These are phyloP conservation scores for Drosophila kohkoa DNA, from an alignment of 1,140 invertebrate genomes.

Conservation along the genomic window DNA sequence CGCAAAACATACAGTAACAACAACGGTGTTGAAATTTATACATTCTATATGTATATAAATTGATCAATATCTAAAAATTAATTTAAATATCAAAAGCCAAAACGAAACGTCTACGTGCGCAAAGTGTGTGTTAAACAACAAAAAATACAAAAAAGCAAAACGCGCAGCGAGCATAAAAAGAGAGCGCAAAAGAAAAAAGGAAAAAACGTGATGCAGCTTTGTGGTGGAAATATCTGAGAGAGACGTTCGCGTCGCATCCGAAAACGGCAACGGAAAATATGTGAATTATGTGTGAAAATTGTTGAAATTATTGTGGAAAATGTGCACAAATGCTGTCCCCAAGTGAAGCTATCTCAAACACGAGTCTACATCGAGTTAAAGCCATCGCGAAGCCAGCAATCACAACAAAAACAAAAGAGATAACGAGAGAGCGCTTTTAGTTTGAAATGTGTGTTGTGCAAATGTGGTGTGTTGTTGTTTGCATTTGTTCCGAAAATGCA, in stretches of 20 bases:
- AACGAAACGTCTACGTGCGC: constrained; percentile 62
- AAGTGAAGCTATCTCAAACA: constrained; percentile 48
- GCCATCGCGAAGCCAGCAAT: constrained; percentile 67
- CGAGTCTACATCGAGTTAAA: constrained; percentile 36
- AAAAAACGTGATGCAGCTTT: constrained; percentile 67
- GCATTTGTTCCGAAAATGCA: constrained; percentile 34
- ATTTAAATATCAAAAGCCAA: constrained; percentile 54
- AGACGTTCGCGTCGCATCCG: constrained; percentile 51
- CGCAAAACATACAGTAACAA: constrained; percentile 22
- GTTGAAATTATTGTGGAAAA: constrained; percentile 62
- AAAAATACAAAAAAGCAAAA: constrained; percentile 49
- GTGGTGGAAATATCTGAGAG: constrained; percentile 52
- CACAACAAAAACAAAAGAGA: constrained; percentile 72
- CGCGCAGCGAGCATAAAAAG: constrained; percentile 37
- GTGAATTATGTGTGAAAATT: constrained; percentile 79
- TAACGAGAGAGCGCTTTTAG: constrained; percentile 24
- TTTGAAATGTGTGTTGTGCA: constrained; percentile 10
- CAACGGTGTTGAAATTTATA: constrained; percentile 21
- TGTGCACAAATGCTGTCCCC: constrained; percentile 52
- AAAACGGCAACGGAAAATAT: constrained; percentile 43
- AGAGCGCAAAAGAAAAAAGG: constrained; percentile 29
- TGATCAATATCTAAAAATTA: constrained; percentile 41
- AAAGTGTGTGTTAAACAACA: constrained; percentile 63
- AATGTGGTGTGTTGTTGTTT: constrained; percentile 29
- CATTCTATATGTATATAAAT: constrained; percentile 12